Percentiles rank a stretch among this genome's conserved stretches.
Evolutionary conservation across 2,113 vertebrate species (phyloP).

Genomic region (Struthio camelus): DNA sequence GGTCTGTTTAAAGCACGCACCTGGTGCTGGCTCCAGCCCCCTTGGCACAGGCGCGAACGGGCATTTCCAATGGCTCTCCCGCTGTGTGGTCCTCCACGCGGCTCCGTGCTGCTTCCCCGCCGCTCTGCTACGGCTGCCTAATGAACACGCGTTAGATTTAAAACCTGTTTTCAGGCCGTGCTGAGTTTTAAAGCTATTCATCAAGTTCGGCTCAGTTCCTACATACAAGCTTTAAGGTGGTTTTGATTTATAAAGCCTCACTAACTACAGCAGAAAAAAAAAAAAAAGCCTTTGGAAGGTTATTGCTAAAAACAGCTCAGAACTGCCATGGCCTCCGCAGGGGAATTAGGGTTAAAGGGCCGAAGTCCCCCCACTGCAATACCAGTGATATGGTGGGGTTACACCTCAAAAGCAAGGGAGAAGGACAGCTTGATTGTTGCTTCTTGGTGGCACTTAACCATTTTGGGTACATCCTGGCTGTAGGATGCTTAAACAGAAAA

Average conservation of each 20-base stretch:
- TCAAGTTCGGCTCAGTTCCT: neutral
- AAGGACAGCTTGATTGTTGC: neutral
- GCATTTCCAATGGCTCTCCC: neutral
- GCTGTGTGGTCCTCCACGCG: neutral
- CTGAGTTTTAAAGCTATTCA: neutral
- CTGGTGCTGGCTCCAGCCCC: slow-evolving; percentile 2
- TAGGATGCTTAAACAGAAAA: neutral
- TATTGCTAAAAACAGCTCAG: neutral
- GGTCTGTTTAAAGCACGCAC: neutral
- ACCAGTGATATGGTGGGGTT: neutral
- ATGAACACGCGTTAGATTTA: neutral
- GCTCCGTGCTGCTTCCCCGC: neutral
- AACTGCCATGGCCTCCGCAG: neutral
- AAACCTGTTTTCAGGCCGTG: neutral
- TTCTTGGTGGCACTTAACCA: rapidly evolving
- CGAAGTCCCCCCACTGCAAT: neutral
- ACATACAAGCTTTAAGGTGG: neutral
- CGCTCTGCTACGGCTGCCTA: neutral
- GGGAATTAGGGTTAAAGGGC: neutral
- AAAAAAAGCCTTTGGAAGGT: neutral
- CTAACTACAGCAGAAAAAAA: neutral
- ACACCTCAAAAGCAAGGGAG: neutral
- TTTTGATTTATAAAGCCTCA: neutral
- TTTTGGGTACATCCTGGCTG: neutral
- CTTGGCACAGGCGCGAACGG: neutral